A percentile compares a stretch with the other conserved stretches of the same genome.
Evolutionary conservation across 2,797 vertebrate species (phyloP).

Genomic region (Phoxinus dragarum): DNA sequence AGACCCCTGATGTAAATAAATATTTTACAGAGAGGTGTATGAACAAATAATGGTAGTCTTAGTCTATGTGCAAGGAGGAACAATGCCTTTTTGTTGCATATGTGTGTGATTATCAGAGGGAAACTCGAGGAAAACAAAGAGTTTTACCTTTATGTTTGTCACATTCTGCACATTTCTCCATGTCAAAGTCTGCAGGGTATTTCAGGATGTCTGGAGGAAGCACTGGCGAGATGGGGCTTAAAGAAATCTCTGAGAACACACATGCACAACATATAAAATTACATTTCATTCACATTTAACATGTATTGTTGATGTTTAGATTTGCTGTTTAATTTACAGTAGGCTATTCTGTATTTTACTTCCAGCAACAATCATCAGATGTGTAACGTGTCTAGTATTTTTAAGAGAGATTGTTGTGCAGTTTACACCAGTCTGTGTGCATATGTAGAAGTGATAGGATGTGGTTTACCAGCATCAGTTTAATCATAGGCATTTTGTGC

Average conservation of each 20-base stretch:
- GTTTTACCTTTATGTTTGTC: constrained; percentile 23
- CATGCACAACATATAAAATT: not conserved
- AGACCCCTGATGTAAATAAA: not conserved
- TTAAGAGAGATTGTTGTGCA: not conserved
- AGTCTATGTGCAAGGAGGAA: not conserved
- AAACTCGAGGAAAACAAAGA: not conserved
- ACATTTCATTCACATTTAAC: not conserved
- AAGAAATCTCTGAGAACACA: constrained; percentile 3
- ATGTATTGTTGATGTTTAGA: not conserved
- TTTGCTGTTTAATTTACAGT: not conserved
- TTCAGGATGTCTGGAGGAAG: constrained; percentile 50
- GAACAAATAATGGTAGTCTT: not conserved
- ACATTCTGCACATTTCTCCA: constrained; percentile 19
- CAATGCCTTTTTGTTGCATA: not conserved
- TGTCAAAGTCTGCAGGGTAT: constrained; percentile 21
- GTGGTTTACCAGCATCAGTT: constrained; percentile 43
- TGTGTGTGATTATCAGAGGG: not conserved
- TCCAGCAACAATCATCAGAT: not conserved
- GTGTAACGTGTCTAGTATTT: not conserved
- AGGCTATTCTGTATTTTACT: not conserved
- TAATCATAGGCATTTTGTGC: constrained; percentile 3
- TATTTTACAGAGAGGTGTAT: not conserved
- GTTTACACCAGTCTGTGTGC: not conserved
- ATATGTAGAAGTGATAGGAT: constrained; percentile 20
- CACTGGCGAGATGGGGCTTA: not conserved